Base-by-base conservation (phyloP, 2,113 vertebrate genomes). In the Spea bombifrons region DNA sequence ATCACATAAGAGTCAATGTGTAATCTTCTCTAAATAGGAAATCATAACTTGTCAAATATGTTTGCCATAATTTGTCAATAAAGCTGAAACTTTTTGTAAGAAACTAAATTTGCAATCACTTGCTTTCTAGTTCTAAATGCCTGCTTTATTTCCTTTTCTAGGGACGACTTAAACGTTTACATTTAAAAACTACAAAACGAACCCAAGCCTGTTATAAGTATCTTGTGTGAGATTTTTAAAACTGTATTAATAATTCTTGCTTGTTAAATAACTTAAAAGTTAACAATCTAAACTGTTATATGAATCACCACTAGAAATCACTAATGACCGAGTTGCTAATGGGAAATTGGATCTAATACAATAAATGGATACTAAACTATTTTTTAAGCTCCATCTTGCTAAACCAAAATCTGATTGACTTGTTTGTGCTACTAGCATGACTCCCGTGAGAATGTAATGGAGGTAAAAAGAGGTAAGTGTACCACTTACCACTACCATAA, bases 391-490 rank as follows among this genome's bases (percentile, higher is more conserved):
- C 95, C 91, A 94, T 94, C 92, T 94, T 94, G 93, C 94, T 98
- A 98, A 98, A 96, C 93, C 92, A 92, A 95, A 93, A 94, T 90
- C 15, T 95, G 95, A 96, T 93, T 93, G 94, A 94, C 93, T 96
- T 93, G 93, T 94, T 94, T 95, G 94, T 91, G 92, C 93, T 94
- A 95, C 93, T 94, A 95, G 93, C 92, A 84, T 95, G 94, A 94
- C 94, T 94, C 92, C 91, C 90, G 85, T 95, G 95, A 96, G 92
- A 97, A 93, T 94, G 93, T 95, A 96, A 94, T 90, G 96, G 95
- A 94, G 94, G 94, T 95, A 93, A 30, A 95, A 94, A 92, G 96
- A 98, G 97, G 96, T 98, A 98, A 98, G 97, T 97, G 82, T 94
- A 92, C 90, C 87, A 90, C 92, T 93, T 93, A 93, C 90, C 93